Percentiles rank a stretch among this genome's conserved stretches.
Conservation (phyloP, 2,888 invertebrate species). For the Cataglyphis rosenhaueri region DNA sequence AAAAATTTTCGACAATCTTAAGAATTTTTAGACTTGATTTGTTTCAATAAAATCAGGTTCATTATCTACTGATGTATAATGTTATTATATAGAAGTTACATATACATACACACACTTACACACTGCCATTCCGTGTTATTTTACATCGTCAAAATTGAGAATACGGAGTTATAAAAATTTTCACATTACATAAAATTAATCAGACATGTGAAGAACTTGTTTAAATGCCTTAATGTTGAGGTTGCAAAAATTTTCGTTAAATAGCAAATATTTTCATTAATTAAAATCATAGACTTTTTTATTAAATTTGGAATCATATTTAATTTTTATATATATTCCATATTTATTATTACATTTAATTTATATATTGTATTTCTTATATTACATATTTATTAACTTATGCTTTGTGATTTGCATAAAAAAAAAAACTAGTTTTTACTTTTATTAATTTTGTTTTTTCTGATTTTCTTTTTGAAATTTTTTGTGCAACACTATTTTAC, state of each 20-base stretch:
- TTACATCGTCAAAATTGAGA: constrained; percentile 21
- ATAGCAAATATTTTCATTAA: neutral
- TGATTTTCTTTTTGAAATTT: constrained; percentile 26
- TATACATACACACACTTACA: constrained; percentile 6
- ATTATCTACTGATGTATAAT: constrained; percentile 23
- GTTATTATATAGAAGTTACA: constrained; percentile 11
- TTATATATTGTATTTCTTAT: neutral
- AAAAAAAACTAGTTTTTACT: constrained; percentile 46
- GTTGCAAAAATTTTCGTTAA: neutral
- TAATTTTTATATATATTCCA: neutral
- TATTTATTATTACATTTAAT: neutral
- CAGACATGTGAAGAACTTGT: neutral
- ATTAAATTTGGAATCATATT: neutral
- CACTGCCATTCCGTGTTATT: constrained; percentile 37
- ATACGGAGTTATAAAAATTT: neutral
- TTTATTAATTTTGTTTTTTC: neutral
- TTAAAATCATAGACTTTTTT: neutral
- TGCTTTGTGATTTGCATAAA: neutral
- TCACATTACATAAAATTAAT: constrained; percentile 13
- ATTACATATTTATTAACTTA: constrained; percentile 13
- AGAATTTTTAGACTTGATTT: constrained; percentile 22
- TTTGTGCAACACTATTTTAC: neutral
- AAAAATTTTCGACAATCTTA: neutral
- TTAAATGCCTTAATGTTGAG: neutral
- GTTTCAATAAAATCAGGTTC: neutral